Conservation (phyloP, 2,113 vertebrate species). For the Zapus hudsonius region DNA sequence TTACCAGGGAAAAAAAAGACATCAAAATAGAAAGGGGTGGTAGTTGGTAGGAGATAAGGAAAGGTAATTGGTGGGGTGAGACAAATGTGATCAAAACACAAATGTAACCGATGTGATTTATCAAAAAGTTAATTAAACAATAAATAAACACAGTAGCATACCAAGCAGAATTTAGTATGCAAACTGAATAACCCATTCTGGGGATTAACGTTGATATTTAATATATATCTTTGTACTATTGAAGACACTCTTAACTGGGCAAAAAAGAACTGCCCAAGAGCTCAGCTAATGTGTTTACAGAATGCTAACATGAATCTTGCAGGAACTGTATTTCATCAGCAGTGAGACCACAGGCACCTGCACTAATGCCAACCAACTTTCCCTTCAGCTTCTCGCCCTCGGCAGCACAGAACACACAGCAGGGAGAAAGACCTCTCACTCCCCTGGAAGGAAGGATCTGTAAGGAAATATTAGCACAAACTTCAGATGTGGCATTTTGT, state of each 20-base stretch:
- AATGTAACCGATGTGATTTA: too few species aligned
- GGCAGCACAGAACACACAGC: not conserved
- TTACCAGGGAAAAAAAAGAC: too few species aligned
- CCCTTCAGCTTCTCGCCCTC: not conserved
- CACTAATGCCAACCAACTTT: not conserved
- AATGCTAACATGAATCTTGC: not conserved
- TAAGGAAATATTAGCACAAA: slow-evolving; percentile 58
- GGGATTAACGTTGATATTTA: not conserved
- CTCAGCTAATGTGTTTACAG: not conserved
- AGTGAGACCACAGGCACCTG: not conserved
- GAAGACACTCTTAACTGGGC: not conserved
- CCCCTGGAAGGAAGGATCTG: slow-evolving; percentile 3
- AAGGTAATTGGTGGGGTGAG: too few species aligned
- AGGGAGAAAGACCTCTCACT: not conserved
- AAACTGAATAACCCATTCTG: not conserved
- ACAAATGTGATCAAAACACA: too few species aligned
- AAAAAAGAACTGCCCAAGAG: slow-evolving; percentile 31
- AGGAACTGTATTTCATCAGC: not conserved
- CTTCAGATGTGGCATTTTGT: slow-evolving; percentile 45
- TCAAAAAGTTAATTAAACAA: too few species aligned
- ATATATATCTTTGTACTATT: not conserved
- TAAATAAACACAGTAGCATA: not conserved
- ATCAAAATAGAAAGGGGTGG: too few species aligned
- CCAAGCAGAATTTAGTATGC: not conserved
- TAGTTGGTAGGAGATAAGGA: too few species aligned